Evolutionary conservation across 1,140 invertebrate species (phyloP).

Genomic region (Ips nitidus): DNA sequence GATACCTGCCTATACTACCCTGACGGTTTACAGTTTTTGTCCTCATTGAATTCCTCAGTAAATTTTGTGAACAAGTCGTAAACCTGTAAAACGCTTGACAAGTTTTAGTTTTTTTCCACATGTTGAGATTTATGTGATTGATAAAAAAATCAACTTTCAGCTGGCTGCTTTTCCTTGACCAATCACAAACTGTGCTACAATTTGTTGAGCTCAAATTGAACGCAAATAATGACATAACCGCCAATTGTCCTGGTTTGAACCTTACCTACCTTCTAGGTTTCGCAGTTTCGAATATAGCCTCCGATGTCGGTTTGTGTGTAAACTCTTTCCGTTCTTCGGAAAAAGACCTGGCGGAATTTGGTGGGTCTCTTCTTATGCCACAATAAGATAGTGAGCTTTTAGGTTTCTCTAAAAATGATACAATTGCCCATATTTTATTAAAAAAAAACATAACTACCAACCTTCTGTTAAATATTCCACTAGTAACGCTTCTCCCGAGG

Average conservation of each 20-base stretch:
- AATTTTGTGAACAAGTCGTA: slow-evolving; percentile 10
- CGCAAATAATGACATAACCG: too few species aligned
- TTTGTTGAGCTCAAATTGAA: too few species aligned
- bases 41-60: slow-evolving; percentile 6
- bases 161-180: too few species aligned
- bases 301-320: neutral
- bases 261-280: slow-evolving; percentile 20
- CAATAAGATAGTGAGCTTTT: neutral
- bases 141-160: too few species aligned
- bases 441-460: neutral
- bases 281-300: slow-evolving; percentile 12
- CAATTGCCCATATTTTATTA: neutral
- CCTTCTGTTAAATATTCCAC: slow-evolving; percentile 13
- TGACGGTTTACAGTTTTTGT: neutral
- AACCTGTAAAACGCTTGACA: slow-evolving; percentile 5
- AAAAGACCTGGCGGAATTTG: slow-evolving; percentile 12
- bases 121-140: neutral
- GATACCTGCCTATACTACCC: neutral
- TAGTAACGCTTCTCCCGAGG: slow-evolving; percentile 20
- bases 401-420: neutral
- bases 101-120: neutral
- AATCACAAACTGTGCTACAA: too few species aligned
- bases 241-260: neutral
- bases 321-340: slow-evolving; percentile 20
- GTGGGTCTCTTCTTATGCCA: neutral